Evolutionary conservation across 1,140 invertebrate species (phyloP).

Genomic region (Ooceraea biroi): DNA sequence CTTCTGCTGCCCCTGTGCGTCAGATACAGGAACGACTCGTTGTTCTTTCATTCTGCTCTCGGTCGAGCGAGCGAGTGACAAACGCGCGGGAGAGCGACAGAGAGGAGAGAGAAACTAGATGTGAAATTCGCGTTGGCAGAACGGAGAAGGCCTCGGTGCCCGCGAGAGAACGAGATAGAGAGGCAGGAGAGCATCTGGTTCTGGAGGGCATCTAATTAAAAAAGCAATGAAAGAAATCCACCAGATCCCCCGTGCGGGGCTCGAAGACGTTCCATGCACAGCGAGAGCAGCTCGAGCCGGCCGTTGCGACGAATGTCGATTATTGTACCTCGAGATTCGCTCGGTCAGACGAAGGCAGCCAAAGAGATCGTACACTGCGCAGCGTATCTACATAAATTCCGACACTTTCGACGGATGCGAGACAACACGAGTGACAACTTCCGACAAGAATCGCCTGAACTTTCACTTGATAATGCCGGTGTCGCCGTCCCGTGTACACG

Average conservation of each 20-base stretch:
- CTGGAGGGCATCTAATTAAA: slow-evolving; percentile 54
- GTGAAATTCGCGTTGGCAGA: slow-evolving; percentile 24
- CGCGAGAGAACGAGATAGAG: not conserved
- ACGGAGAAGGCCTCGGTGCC: not conserved
- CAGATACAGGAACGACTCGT: slow-evolving; percentile 49
- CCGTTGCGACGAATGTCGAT: not conserved
- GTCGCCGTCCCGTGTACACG: not conserved
- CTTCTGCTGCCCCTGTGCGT: slow-evolving; percentile 26
- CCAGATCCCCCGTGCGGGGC: not conserved
- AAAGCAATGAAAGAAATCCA: slow-evolving; percentile 39
- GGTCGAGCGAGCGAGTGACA: not conserved
- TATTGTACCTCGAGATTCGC: not conserved
- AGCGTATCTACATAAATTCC: not conserved
- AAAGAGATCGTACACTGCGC: not conserved
- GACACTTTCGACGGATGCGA: not conserved
- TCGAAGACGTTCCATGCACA: not conserved
- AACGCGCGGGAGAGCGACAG: slow-evolving; percentile 4
- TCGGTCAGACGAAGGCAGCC: not conserved
- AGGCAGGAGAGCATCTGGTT: slow-evolving; percentile 56
- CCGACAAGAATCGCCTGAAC: not conserved
- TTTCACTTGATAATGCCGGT: slow-evolving; percentile 2
- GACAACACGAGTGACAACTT: not conserved
- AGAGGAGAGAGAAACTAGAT: slow-evolving; percentile 27
- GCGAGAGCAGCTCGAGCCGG: not conserved
- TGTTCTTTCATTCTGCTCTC: slow-evolving; percentile 46